Base-by-base conservation (phyloP, 2,888 invertebrate species). In the Lumbricus terrestris region DNA sequence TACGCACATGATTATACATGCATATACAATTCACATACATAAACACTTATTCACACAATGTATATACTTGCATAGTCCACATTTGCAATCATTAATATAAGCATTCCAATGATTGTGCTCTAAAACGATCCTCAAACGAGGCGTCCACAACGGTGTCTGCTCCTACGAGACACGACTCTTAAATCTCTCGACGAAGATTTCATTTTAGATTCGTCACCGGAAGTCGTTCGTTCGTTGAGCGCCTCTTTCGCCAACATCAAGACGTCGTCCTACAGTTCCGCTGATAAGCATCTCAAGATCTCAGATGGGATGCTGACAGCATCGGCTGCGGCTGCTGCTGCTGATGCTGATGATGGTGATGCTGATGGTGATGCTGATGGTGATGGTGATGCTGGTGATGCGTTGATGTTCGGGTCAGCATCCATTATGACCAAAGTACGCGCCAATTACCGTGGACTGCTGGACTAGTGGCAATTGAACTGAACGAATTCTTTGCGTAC, bases 191-290 rank as follows among this genome's bases (percentile, higher is more conserved):
- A 69, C 13, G 69, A 69, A 69, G 69, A 69, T 69, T 69, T 69
- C 69, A 69, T 69, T 69, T 69, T 69, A 69, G 69, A 69, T 69
- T 69, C 69, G 69, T 69, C 69, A 69, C 69, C 69, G 69, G 69
- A 69, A n/a, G 69, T 69, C 69, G n/a, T 69, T 69, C n/a, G n/a
- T 69, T 69, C 69, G n/a, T n/a, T n/a, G n/a, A 29, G 69, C 69
- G n/a, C 69, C 29, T 69, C 69, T 69, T 69, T n/a, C 69, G n/a
- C 69, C 69, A n/a, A n/a, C 69, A 69, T 69, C 69, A 69, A 69
- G 69, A 69, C 69, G 29, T 69, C 69, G 29, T 69, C 69, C 69
- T 69, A 8, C 69, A 69, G 69, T n/a, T 69, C 69, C 29, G 29
- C 69, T n/a, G 69, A 69, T 69, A 69, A 69, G 69, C 69, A 69